Percentiles rank a stretch among this genome's conserved stretches.
These are phyloP conservation scores for Abramis brama DNA, from an alignment of 2,113 vertebrate genomes.

Conservation along the genomic window DNA sequence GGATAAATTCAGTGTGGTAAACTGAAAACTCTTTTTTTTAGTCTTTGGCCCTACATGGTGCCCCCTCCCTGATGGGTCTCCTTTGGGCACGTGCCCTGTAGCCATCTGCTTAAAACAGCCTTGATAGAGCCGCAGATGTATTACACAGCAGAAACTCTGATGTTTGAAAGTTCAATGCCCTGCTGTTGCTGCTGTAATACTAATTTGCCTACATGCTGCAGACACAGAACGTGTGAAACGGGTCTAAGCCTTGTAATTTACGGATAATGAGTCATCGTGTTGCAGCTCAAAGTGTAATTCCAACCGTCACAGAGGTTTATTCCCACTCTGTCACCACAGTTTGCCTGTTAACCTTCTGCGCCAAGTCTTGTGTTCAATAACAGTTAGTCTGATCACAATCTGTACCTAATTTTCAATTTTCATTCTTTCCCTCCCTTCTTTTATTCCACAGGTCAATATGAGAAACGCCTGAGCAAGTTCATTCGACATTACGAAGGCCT, in stretches of 20 bases:
- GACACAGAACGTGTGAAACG: not conserved
- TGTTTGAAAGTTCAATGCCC: not conserved
- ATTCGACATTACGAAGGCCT: conserved; percentile 95
- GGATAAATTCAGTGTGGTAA: not conserved
- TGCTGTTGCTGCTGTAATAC: not conserved
- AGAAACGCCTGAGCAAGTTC: conserved; percentile 88
- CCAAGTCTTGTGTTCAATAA: not conserved
- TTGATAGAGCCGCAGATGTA: not conserved
- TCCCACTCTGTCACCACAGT: not conserved
- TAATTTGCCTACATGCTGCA: not conserved
- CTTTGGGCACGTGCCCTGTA: not conserved
- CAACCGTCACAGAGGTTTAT: not conserved
- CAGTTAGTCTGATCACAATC: not conserved
- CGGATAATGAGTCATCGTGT: not conserved
- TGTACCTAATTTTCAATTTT: not conserved
- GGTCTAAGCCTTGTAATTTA: not conserved
- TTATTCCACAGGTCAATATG: conserved; percentile 82
- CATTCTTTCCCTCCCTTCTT: not conserved
- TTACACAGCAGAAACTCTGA: not conserved
- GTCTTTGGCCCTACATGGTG: not conserved
- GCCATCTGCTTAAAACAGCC: not conserved
- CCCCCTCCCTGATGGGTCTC: not conserved
- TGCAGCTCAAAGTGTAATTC: conserved; percentile 14
- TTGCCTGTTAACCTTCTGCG: not conserved
- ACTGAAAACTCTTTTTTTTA: not conserved